phyloP scores from a whole-genome alignment of 2,113 vertebrate species.

The Nanorana parkeri region DNA sequence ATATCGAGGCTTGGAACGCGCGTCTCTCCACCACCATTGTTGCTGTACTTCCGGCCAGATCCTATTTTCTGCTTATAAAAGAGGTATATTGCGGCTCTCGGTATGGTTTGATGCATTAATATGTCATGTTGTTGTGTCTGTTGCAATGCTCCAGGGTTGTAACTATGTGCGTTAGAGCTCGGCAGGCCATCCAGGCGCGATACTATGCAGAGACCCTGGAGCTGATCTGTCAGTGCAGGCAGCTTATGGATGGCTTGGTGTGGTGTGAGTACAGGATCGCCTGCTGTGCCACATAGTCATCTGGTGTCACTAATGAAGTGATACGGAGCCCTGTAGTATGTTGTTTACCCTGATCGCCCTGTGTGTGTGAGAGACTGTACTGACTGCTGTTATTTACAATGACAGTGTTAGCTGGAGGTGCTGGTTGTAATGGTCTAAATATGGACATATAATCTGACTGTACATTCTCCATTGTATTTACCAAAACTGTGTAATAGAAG shows the following conservation, averaged over 20 bases:
- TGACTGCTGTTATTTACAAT: too few species aligned
- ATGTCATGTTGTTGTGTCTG: background rate
- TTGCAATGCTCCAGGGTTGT: background rate
- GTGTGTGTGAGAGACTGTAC: too few species aligned
- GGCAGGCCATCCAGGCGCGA: background rate
- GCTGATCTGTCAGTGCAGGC: background rate
- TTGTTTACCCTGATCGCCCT: too few species aligned
- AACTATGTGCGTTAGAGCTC: background rate
- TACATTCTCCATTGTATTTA: too few species aligned
- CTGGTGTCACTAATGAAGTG: too few species aligned
- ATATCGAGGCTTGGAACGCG: slow-evolving; percentile 18
- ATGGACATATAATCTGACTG: too few species aligned
- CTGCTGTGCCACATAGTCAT: too few species aligned
- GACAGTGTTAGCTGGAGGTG: too few species aligned
- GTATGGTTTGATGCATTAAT: background rate
- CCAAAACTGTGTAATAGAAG: too few species aligned
- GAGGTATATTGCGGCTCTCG: background rate
- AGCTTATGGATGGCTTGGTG: background rate
- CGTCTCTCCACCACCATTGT: background rate
- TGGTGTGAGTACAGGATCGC: background rate
- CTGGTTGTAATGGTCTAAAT: too few species aligned
- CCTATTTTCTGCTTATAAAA: slow-evolving; percentile 14
- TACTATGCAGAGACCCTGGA: background rate
- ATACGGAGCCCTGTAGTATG: too few species aligned
- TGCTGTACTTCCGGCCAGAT: background rate